Conservation (phyloP, 2,113 vertebrate genomes). For the Terrapene triunguis region DNA sequence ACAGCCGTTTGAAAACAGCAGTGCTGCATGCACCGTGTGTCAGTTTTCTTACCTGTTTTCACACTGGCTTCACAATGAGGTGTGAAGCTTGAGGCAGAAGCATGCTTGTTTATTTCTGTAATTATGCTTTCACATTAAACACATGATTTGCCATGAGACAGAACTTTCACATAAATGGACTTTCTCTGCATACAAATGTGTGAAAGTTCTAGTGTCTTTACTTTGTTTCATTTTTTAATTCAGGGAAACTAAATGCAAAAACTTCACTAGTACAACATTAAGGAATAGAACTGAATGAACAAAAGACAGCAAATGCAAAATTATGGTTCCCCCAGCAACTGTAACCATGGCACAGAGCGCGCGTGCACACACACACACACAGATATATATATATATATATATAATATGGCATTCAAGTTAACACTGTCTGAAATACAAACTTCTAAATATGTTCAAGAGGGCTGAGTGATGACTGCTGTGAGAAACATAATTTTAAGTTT, state of each 20-base stretch:
- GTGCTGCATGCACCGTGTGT: rapidly evolving
- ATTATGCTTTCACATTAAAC: neutral
- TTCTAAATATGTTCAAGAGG: slow-evolving; percentile 50
- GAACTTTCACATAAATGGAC: neutral
- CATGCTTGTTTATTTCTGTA: neutral
- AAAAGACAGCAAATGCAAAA: slow-evolving; percentile 74
- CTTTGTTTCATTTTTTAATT: neutral
- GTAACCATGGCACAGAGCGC: slow-evolving; percentile 64
- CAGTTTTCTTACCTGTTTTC: neutral
- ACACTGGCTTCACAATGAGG: neutral
- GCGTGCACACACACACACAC: neutral
- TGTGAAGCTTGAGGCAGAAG: neutral
- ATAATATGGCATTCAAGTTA: slow-evolving; percentile 34
- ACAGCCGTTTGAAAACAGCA: neutral
- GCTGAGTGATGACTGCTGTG: slow-evolving; percentile 67
- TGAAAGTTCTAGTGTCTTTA: slow-evolving; percentile 21
- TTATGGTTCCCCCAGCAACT: slow-evolving; percentile 75
- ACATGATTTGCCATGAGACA: neutral
- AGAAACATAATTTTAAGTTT: slow-evolving; percentile 75
- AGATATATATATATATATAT: slow-evolving; percentile 35
- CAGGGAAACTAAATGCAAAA: slow-evolving; percentile 52
- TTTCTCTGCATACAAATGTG: neutral
- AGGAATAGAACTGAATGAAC: slow-evolving; percentile 69
- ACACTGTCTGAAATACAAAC: slow-evolving; percentile 66
- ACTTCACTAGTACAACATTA: slow-evolving; percentile 38